Percentiles rank a stretch among this genome's conserved stretches.
Conservation (phyloP, 2,797 vertebrate species). For the Echeneis naucrates region DNA sequence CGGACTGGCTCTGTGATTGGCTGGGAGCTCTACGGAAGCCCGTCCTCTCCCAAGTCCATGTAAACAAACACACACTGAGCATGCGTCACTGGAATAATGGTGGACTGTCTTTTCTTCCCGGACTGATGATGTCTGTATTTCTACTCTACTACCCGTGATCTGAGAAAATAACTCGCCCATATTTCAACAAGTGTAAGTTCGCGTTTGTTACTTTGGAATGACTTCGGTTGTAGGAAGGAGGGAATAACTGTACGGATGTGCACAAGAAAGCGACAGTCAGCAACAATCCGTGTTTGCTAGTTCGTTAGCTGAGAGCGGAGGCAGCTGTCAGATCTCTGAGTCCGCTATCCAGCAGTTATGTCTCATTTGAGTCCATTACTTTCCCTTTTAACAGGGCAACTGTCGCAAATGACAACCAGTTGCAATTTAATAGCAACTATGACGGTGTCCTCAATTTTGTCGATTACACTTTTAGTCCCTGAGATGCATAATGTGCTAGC, state of each 20-base stretch:
- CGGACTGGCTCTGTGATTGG: slow-evolving; percentile 63
- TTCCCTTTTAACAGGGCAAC: not conserved
- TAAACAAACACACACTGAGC: slow-evolving; percentile 85
- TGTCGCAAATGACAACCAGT: not conserved
- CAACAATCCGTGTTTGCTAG: slow-evolving; percentile 65
- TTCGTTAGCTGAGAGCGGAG: slow-evolving; percentile 56
- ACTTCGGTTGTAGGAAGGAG: not conserved
- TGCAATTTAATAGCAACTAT: not conserved
- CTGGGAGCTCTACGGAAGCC: not conserved
- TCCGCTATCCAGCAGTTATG: slow-evolving; percentile 27
- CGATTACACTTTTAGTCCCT: slow-evolving; percentile 40
- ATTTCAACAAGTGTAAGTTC: slow-evolving; percentile 70
- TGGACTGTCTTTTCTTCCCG: slow-evolving; percentile 75
- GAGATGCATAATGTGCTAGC: slow-evolving; percentile 14
- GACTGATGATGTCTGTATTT: slow-evolving; percentile 68
- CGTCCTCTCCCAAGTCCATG: slow-evolving; percentile 67
- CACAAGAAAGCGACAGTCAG: slow-evolving; percentile 44
- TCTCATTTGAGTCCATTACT: not conserved
- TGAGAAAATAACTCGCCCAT: slow-evolving; percentile 27
- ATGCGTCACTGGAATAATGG: slow-evolving; percentile 85
- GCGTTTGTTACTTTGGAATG: not conserved
- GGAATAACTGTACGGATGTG: slow-evolving; percentile 34
- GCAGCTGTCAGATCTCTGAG: slow-evolving; percentile 66
- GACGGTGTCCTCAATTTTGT: not conserved
- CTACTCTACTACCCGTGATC: slow-evolving; percentile 47